A percentile compares a stretch with the other conserved stretches of the same genome.
phyloP scores from a whole-genome alignment of 2,888 invertebrate genomes.

The Lamellibrachia satsuma region DNA sequence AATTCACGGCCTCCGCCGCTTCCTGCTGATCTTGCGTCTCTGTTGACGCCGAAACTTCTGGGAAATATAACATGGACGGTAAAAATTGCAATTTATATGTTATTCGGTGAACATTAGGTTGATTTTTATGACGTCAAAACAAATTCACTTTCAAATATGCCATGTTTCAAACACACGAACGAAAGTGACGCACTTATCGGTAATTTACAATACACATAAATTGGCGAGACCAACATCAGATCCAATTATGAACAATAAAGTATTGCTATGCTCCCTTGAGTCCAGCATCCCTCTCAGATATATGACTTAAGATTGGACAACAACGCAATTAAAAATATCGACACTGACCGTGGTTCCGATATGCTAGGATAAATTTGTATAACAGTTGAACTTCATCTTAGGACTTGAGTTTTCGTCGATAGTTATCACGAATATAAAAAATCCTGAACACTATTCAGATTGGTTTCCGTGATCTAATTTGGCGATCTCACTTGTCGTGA shows the following conservation, averaged over 20 bases:
- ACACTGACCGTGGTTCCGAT: not conserved
- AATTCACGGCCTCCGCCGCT: not conserved
- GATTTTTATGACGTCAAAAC: not conserved
- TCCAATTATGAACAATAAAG: no score
- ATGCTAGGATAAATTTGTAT: not conserved
- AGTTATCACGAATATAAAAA: not conserved
- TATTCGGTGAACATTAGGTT: not conserved
- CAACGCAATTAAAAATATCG: not conserved
- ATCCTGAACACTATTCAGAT: no score
- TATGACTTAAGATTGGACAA: no score
- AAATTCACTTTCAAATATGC: not conserved
- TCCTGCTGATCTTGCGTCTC: not conserved
- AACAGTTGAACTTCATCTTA: not conserved
- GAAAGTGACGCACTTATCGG: not conserved
- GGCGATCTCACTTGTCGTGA: no score
- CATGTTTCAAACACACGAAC: not conserved
- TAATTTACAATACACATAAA: not conserved
- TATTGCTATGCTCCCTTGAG: no score
- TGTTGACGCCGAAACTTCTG: not conserved
- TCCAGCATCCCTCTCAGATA: no score
- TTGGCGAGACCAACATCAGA: not conserved
- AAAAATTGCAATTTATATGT: not conserved
- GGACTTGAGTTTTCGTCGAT: not conserved
- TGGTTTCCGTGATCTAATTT: no score
- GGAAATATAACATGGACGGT: not conserved